Percentiles rank a stretch among this genome's conserved stretches.
Evolutionary conservation across 2,797 vertebrate species (phyloP).

Genomic region (Anniella stebbinsi): DNA sequence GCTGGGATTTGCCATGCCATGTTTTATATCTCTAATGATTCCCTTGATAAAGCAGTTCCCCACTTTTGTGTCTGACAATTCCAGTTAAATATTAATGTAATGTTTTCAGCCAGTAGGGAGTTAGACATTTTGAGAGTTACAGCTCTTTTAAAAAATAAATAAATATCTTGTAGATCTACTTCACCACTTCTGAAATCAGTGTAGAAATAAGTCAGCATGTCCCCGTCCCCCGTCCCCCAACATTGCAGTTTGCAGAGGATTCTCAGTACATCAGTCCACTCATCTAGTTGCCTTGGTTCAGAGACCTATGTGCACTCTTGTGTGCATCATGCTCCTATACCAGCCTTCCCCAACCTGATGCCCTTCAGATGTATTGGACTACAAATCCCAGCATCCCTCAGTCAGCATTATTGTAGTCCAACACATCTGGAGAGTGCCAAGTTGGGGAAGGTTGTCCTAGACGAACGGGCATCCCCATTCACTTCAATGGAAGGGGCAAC

Average conservation of each 20-base stretch:
- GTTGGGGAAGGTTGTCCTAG: no score
- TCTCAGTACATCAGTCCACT: neutral
- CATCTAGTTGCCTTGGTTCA: neutral
- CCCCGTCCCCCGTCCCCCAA: neutral
- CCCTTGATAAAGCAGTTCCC: neutral
- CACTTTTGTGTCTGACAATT: conserved; percentile 16
- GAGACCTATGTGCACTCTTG: neutral
- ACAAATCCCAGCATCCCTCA: no score
- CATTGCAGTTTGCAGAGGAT: neutral
- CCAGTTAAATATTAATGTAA: conserved; percentile 19
- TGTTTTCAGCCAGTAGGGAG: neutral
- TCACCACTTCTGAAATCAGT: neutral
- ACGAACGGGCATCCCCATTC: neutral
- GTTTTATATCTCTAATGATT: neutral
- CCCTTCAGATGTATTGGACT: no score
- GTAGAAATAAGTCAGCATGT: neutral
- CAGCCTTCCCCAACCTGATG: neutral
- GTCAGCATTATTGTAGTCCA: no score
- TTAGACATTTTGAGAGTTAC: neutral
- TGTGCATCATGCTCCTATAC: neutral
- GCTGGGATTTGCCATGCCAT: neutral
- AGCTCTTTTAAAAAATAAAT: neutral
- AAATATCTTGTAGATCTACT: neutral
- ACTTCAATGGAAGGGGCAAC: neutral
- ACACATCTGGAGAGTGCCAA: no score